Percentiles rank a stretch among this genome's conserved stretches.
These are phyloP conservation scores for Hirudinaria manillensis DNA, from an alignment of 2,888 invertebrate species.

Conservation along the genomic window DNA sequence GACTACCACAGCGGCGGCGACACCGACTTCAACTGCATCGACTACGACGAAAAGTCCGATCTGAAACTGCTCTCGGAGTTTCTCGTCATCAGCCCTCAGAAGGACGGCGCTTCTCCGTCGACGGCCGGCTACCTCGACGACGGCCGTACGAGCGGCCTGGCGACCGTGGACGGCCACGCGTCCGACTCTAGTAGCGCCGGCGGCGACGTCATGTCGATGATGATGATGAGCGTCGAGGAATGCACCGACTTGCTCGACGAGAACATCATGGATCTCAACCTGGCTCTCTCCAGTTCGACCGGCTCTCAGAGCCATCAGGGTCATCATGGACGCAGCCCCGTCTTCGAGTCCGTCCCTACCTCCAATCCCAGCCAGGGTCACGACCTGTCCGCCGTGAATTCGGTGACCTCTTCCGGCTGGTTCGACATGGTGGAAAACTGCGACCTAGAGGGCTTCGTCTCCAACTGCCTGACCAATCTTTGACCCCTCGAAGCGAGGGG, in stretches of 20 bases:
- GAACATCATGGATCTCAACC: slow-evolving; percentile 4
- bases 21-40: not conserved
- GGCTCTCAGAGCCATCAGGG: not conserved
- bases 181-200: not conserved
- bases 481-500: not conserved
- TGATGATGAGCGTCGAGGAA: not conserved
- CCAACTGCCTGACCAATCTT: slow-evolving; percentile 5
- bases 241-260: not conserved
- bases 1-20: slow-evolving; percentile 9
- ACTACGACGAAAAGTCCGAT: slow-evolving; percentile 17
- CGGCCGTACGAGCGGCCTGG: not conserved
- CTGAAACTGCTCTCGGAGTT: slow-evolving; percentile 15
- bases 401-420: not conserved
- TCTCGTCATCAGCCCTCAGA: not conserved
- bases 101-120: not conserved
- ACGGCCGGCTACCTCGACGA: not conserved
- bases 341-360: not conserved
- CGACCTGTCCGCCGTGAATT: not conserved
- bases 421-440: slow-evolving; percentile 4
- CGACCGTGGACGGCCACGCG: not conserved
- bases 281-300: not conserved
- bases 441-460: slow-evolving; percentile 4
- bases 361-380: not conserved
- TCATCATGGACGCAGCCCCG: not conserved
- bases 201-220: not conserved